Conservation (phyloP, 2,888 invertebrate genomes). For the Xylocampa areola region DNA sequence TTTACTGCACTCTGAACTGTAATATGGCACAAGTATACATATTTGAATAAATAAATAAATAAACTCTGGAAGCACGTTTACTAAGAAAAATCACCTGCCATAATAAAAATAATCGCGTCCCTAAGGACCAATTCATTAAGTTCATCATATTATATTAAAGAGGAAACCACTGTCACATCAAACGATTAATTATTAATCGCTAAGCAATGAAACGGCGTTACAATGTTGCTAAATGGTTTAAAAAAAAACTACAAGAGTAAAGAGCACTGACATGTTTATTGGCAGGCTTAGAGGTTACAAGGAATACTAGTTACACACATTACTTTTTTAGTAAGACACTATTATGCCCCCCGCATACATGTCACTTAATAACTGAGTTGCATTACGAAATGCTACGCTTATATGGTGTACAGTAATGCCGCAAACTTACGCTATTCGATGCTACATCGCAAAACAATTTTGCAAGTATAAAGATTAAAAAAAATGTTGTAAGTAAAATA, state of each 20-base stretch:
- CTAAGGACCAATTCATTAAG: conserved; percentile 5
- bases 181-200: conserved; percentile 34
- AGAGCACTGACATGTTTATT: conserved; percentile 8
- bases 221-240: conserved; percentile 35
- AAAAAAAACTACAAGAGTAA: background rate
- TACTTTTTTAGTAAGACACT: too few species aligned
- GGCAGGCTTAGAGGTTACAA: background rate
- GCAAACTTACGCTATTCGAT: too few species aligned
- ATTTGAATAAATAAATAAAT: background rate
- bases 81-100: too few species aligned
- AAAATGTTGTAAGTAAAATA: too few species aligned
- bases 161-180: background rate
- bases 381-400: too few species aligned
- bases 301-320: background rate
- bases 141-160: conserved; percentile 18
- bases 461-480: too few species aligned
- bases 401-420: too few species aligned
- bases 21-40: background rate
- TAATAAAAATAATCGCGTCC: conserved; percentile 1
- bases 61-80: too few species aligned
- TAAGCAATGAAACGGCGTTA: conserved; percentile 9
- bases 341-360: too few species aligned
- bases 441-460: too few species aligned
- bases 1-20: too few species aligned
- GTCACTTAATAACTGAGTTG: too few species aligned